Conservation (phyloP, 2,888 invertebrate species). For the Abrostola tripartita region DNA sequence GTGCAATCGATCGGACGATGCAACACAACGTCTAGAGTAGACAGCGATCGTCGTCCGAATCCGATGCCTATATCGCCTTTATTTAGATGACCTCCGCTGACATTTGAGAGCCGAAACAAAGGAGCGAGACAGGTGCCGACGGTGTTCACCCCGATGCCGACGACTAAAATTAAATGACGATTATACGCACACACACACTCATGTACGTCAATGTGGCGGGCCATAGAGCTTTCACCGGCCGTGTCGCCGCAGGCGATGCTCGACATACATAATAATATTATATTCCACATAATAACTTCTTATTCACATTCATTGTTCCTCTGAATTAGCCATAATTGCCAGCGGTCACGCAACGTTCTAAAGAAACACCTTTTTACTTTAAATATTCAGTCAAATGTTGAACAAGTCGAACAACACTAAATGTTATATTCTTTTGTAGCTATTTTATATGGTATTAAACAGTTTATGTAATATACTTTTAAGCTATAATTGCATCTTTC, state of each 20-base stretch:
- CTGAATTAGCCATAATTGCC: constrained; percentile 59
- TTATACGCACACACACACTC: constrained; percentile 70
- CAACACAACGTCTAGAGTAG: constrained; percentile 87
- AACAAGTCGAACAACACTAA: background rate
- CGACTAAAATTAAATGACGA: constrained; percentile 82
- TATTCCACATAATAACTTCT: constrained; percentile 60
- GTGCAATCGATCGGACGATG: constrained; percentile 87
- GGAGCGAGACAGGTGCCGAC: constrained; percentile 84
- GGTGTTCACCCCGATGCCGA: constrained; percentile 72
- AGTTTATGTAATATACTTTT: too few relatives aligned
- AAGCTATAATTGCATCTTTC: too few relatives aligned
- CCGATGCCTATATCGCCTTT: constrained; percentile 81
- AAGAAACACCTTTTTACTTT: constrained; percentile 53
- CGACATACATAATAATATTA: constrained; percentile 71
- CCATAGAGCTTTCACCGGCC: constrained; percentile 81
- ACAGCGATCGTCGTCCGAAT: constrained; percentile 83
- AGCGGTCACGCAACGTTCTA: constrained; percentile 73
- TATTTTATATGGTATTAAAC: background rate
- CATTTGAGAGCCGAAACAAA: constrained; percentile 87
- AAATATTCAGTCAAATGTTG: constrained; percentile 9
- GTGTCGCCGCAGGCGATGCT: constrained; percentile 67
- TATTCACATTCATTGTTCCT: constrained; percentile 67
- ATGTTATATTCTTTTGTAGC: too few relatives aligned
- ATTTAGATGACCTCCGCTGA: constrained; percentile 87
- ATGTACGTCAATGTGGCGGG: constrained; percentile 58